Conservation (phyloP, 2,113 vertebrate genomes). For the Dolichallabes microphthalmus region DNA sequence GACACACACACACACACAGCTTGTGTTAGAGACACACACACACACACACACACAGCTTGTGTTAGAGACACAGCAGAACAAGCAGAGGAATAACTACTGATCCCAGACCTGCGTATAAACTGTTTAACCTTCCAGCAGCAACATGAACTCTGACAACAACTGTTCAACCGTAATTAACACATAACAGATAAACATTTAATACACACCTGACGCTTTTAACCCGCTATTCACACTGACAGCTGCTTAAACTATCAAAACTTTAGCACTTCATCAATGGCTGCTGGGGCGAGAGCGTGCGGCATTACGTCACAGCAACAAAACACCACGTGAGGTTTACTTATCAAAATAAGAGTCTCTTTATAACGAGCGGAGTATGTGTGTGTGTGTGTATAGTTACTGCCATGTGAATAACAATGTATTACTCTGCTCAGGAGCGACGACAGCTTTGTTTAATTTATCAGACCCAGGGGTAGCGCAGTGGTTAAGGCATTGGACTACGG, state of each 20-base stretch:
- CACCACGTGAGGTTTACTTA: background rate
- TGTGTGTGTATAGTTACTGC: background rate
- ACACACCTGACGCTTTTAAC: background rate
- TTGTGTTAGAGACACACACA: too few relatives aligned
- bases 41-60: background rate
- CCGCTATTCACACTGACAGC: fast-evolving
- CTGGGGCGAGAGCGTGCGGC: background rate
- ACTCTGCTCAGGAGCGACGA: background rate
- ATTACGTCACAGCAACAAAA: slow-evolving; percentile 3
- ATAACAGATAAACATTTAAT: background rate
- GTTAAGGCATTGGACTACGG: too few relatives aligned
- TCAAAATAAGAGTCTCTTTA: slow-evolving; percentile 27
- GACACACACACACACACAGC: too few relatives aligned
- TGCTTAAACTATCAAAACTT: background rate
- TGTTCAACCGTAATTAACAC: background rate
- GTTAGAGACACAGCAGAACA: background rate
- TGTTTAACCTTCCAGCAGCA: too few relatives aligned
- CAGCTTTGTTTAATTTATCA: background rate
- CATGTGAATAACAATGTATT: background rate
- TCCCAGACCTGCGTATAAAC: too few relatives aligned
- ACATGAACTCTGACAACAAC: background rate
- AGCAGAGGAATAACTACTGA: background rate
- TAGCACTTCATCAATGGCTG: background rate
- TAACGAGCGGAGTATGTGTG: background rate
- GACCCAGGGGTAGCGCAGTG: too few relatives aligned